phyloP scores from a whole-genome alignment of 2,888 invertebrate species.

The Xestia c-nigrum region DNA sequence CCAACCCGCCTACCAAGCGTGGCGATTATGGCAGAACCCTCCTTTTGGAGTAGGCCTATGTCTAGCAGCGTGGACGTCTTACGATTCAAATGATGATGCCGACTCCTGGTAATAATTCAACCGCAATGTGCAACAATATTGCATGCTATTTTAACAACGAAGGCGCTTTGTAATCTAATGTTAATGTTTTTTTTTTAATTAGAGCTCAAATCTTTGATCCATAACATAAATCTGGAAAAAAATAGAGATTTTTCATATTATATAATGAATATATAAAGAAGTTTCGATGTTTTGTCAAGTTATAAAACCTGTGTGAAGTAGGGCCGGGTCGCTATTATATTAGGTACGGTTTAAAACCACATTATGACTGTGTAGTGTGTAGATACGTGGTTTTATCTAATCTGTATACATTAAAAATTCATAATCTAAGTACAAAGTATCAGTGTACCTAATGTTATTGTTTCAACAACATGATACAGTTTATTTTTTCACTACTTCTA shows the following conservation, averaged over 20 bases:
- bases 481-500: slow-evolving; percentile 60
- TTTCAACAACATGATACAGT: not conserved
- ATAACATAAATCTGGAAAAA: not conserved
- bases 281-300: not conserved
- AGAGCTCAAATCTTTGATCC: not conserved
- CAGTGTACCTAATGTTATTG: slow-evolving; percentile 38
- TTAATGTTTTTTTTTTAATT: not conserved
- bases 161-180: not conserved
- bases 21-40: too few relatives aligned
- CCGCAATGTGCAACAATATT: slow-evolving; percentile 34
- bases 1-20: too few relatives aligned
- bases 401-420: slow-evolving; percentile 10
- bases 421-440: slow-evolving; percentile 7
- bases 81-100: too few relatives aligned
- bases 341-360: not conserved
- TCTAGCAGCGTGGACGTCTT: too few relatives aligned
- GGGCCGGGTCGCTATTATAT: too few relatives aligned
- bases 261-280: too few relatives aligned
- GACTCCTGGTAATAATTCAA: slow-evolving; percentile 37
- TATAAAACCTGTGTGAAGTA: not conserved
- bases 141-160: not conserved
- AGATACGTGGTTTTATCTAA: slow-evolving; percentile 44
- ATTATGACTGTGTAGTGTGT: not conserved
- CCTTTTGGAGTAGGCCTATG: too few relatives aligned
- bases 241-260: too few relatives aligned